Base-by-base conservation (phyloP, 1,140 invertebrate genomes). In the Pectinophora gossypiella region DNA sequence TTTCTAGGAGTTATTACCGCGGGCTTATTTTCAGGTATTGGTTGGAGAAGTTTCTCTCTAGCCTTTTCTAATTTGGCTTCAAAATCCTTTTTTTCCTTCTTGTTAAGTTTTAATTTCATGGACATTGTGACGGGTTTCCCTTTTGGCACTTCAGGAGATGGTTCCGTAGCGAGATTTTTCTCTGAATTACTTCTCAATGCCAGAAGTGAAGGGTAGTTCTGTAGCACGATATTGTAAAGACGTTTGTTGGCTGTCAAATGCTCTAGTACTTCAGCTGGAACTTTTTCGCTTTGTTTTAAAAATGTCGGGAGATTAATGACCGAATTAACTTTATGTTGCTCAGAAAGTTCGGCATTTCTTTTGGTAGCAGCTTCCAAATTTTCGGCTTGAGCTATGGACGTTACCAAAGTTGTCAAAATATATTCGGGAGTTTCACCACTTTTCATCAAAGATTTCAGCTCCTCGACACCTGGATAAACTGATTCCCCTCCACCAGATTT, bases 291-390 rank as follows among this genome's bases (percentile, higher is more conserved):
- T 76, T 93, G 90, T 65, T 89, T 90, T 10, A 96, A 89, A 77
- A 94, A 96, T 5, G 94, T 96, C 0, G 95, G 95, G 19, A 96
- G 80, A 84, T 94, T 93, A 13, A 95, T 90, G 36, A 95, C 91
- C 43, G 94, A 95, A 61, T 79, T 87, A 51, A 75, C 85, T 57
- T 83, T 83, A 2, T 89, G 85, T 2, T 85, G 77, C 15, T 78
- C 79, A 1, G 87, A 75, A n/a, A 84, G 68, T 15, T 72, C 76
- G 13, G 69, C 74, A 48, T 85, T 85, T 15, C 68, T 76, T 52
- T 89, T 89, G 1, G 87, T 90, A 0, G 71, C 68, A 19, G 77
- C 79, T 59, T 88, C 87, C 47, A 83, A 60, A 60, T 76, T 71
- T 59, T 90, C 87, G 5, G 76, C 82, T 58, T 82, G 67, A 13